These are phyloP conservation scores for Myioborus melanocephalus DNA, from an alignment of 2,797 vertebrate species.

Conservation along the genomic window DNA sequence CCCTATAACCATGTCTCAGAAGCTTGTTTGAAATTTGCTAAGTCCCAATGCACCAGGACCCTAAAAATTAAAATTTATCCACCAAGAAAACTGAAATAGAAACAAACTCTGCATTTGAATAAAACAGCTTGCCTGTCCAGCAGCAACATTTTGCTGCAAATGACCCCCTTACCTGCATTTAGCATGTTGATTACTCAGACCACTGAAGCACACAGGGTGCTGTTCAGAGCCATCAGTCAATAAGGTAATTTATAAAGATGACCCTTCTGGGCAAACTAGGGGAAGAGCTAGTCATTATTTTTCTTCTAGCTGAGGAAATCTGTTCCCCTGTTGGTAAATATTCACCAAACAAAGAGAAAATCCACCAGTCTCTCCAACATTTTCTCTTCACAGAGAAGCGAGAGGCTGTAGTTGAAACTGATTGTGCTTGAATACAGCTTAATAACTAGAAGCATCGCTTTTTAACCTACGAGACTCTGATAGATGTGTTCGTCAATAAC, in stretches of 20 bases:
- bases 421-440: not conserved
- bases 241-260: constrained; percentile 65
- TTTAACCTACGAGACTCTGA: not conserved
- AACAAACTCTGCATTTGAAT: not conserved
- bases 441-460: not conserved
- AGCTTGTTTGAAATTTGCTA: not conserved
- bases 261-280: not conserved
- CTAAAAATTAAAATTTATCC: not conserved
- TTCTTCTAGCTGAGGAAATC: not conserved
- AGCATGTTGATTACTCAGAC: constrained; percentile 45
- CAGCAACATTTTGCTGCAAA: not conserved
- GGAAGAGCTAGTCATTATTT: constrained; percentile 30
- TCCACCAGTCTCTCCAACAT: not conserved
- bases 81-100: not conserved
- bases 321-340: not conserved
- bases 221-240: constrained; percentile 55
- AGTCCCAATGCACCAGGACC: not conserved
- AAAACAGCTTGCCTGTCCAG: not conserved
- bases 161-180: constrained; percentile 8
- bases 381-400: not conserved
- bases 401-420: not conserved
- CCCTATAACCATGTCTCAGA: not conserved
- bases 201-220: constrained; percentile 39
- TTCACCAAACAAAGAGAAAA: constrained; percentile 9
- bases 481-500: not conserved